Percentiles rank a stretch among this genome's conserved stretches.
phyloP scores from a whole-genome alignment of 2,888 invertebrate species.

The Eristalis intricaria region DNA sequence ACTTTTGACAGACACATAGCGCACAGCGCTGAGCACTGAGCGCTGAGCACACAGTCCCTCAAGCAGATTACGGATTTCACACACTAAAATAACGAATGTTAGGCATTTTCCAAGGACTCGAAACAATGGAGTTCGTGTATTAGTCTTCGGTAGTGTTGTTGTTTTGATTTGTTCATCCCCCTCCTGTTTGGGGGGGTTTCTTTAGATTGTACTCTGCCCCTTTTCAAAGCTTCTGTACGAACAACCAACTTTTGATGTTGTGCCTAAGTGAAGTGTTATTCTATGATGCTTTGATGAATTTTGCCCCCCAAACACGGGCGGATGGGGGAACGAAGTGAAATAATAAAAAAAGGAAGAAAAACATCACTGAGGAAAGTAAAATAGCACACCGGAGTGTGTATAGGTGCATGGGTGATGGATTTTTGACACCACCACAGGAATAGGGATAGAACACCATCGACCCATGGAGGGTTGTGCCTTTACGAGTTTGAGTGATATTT shows the following conservation, averaged over 20 bases:
- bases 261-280: constrained; percentile 46
- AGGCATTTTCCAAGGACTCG: constrained; percentile 39
- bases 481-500: constrained; percentile 44
- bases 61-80: constrained; percentile 57
- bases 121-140: constrained; percentile 38
- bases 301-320: not conserved
- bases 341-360: constrained; percentile 32
- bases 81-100: constrained; percentile 55
- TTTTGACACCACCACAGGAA: constrained; percentile 59
- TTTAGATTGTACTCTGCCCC: not conserved
- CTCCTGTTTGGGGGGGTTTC: constrained; percentile 5
- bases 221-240: constrained; percentile 7
- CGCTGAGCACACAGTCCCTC: constrained; percentile 3
- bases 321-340: not conserved
- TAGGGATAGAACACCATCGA: constrained; percentile 47
- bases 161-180: constrained; percentile 25
- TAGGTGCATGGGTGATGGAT: constrained; percentile 47
- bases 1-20: constrained; percentile 17
- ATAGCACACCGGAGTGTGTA: constrained; percentile 32
- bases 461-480: constrained; percentile 8
- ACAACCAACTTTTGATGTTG: constrained; percentile 63
- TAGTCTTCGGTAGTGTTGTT: constrained; percentile 22
- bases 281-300: constrained; percentile 65
- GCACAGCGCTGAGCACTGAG: too few species aligned
- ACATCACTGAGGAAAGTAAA: not conserved